These are phyloP conservation scores for Coreius guichenoti DNA, from an alignment of 2,797 vertebrate genomes.

Conservation along the genomic window DNA sequence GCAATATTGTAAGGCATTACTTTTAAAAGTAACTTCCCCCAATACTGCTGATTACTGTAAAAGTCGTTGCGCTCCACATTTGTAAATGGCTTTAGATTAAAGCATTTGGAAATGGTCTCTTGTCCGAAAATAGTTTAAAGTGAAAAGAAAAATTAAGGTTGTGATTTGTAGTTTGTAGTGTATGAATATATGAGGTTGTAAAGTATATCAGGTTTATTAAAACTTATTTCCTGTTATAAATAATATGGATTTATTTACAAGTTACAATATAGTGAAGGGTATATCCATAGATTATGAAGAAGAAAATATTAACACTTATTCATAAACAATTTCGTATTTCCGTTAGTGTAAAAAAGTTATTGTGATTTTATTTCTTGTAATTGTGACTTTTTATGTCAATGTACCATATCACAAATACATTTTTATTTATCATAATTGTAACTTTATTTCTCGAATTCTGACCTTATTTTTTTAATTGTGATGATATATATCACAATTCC, in stretches of 20 bases:
- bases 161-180: neutral
- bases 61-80: neutral
- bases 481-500: neutral
- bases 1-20: too few species aligned
- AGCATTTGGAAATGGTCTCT: neutral
- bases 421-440: neutral
- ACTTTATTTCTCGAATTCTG: neutral
- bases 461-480: neutral
- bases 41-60: constrained; percentile 4
- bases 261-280: neutral
- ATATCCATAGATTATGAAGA: neutral
- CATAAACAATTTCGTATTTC: neutral
- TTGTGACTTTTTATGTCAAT: neutral
- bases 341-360: too few species aligned
- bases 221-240: neutral
- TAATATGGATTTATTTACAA: neutral
- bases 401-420: too few species aligned
- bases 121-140: too few species aligned
- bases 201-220: neutral
- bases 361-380: neutral
- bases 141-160: neutral
- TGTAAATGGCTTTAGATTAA: neutral
- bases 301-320: neutral
- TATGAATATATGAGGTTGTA: neutral
- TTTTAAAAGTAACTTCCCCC: too few species aligned